phyloP scores from a whole-genome alignment of 2,113 vertebrate genomes.

The Clarias batrachus region DNA sequence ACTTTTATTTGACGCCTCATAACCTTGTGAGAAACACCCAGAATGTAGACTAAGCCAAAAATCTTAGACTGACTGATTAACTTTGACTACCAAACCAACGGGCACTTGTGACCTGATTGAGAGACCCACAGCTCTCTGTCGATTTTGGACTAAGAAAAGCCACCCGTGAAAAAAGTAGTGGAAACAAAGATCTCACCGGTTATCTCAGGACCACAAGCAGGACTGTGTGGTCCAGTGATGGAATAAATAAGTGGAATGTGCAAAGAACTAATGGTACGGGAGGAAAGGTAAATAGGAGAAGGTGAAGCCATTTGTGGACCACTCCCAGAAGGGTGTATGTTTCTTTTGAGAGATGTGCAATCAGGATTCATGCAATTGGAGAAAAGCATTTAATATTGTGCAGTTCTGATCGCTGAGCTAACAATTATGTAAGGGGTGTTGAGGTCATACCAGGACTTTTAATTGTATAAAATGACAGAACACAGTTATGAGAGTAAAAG shows the following conservation, averaged over 20 bases:
- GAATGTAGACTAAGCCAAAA: not conserved
- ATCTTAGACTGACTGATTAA: not conserved
- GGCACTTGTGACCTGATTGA: not conserved
- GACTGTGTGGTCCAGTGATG: not conserved
- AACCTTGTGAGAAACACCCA: not conserved
- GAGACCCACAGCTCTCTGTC: not conserved
- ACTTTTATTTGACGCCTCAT: not conserved
- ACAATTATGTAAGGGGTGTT: not conserved
- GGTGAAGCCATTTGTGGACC: not conserved
- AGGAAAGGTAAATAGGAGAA: not conserved
- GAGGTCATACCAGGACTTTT: no score
- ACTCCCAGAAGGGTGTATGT: not conserved
- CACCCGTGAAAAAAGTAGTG: not conserved
- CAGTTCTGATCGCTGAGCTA: not conserved
- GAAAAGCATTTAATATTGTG: not conserved
- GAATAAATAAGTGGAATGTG: not conserved
- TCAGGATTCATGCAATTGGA: not conserved
- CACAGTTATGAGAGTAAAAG: no score
- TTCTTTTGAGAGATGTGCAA: not conserved
- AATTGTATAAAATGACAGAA: no score
- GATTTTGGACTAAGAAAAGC: not conserved
- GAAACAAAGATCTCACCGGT: not conserved
- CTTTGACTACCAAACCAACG: not conserved
- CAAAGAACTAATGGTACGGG: not conserved
- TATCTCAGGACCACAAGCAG: not conserved